A percentile compares a stretch with the other conserved stretches of the same genome.
These are phyloP conservation scores for Mystacides longicornis DNA, from an alignment of 2,888 invertebrate species.

Conservation along the genomic window DNA sequence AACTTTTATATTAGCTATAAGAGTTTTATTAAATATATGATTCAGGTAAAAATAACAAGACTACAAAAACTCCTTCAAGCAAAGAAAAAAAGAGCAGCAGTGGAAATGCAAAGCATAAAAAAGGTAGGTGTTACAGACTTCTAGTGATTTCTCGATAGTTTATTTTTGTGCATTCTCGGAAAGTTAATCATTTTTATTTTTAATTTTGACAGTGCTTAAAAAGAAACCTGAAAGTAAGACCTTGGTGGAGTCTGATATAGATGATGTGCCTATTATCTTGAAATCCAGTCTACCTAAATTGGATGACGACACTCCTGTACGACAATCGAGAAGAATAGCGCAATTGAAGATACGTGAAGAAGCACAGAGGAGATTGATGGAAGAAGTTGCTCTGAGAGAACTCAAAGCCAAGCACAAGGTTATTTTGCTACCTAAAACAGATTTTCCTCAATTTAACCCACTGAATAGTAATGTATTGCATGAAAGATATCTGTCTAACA, in stretches of 20 bases:
- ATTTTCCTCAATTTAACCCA: no score
- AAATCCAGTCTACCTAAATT: constrained; percentile 27
- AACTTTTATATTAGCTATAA: no score
- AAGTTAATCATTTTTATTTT: constrained; percentile 4
- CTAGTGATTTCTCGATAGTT: not conserved
- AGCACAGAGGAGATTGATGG: constrained; percentile 65
- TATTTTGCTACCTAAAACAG: no score
- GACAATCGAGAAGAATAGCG: constrained; percentile 79
- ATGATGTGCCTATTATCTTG: not conserved
- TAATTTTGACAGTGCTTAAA: constrained; percentile 2
- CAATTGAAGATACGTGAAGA: constrained; percentile 83
- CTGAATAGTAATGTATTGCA: no score
- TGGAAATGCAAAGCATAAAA: constrained; percentile 25
- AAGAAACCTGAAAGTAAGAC: constrained; percentile 9
- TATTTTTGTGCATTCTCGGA: not conserved
- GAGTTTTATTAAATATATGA: not conserved
- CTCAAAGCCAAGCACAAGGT: constrained; percentile 55
- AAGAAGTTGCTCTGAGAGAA: constrained; percentile 64
- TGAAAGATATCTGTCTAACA: no score
- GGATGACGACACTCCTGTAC: constrained; percentile 49
- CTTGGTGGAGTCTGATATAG: constrained; percentile 11
- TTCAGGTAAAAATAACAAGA: constrained; percentile 17
- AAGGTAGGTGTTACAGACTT: constrained; percentile 5
- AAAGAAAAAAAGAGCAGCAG: constrained; percentile 5
- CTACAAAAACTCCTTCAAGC: constrained; percentile 1